Conservation (phyloP, 2,888 invertebrate species). For the Phrixothrix hirtus region DNA sequence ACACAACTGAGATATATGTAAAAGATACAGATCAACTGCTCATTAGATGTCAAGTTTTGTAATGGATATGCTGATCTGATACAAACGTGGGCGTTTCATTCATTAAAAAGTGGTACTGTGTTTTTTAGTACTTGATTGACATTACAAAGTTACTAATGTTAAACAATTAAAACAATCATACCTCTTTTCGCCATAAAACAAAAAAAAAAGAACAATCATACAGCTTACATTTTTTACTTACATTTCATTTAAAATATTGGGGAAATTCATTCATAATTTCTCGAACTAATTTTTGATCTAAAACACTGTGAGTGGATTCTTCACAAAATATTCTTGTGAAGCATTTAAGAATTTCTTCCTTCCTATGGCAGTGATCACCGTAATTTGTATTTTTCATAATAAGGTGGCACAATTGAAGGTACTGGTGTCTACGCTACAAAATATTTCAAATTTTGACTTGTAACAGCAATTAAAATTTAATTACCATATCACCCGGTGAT, state of each 20-base stretch:
- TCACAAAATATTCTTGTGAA: slow-evolving; percentile 87
- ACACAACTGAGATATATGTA: no score
- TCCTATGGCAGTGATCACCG: slow-evolving; percentile 76
- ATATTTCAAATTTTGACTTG: slow-evolving; percentile 17
- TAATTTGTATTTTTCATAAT: slow-evolving; percentile 83
- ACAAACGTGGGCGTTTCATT: no score
- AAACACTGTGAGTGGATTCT: slow-evolving; percentile 72
- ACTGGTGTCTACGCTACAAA: slow-evolving; percentile 74
- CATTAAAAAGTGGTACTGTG: no score
- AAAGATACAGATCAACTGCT: no score
- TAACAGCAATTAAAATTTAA: slow-evolving; percentile 21
- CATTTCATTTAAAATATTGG: slow-evolving; percentile 66
- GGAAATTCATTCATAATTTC: slow-evolving; percentile 86
- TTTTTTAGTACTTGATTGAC: no score
- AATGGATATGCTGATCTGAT: no score
- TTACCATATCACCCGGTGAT: slow-evolving; percentile 82
- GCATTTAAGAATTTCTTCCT: slow-evolving; percentile 80
- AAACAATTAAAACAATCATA: no score
- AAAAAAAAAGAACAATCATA: no score
- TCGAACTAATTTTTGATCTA: slow-evolving; percentile 76
- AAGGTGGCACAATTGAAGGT: slow-evolving; percentile 77
- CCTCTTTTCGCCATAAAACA: no score
- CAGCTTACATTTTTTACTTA: no score
- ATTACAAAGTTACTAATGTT: no score
- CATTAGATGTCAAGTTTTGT: no score